These are phyloP conservation scores for Axea sp. DNA, from an alignment of 2,888 invertebrate genomes.

Conservation along the genomic window DNA sequence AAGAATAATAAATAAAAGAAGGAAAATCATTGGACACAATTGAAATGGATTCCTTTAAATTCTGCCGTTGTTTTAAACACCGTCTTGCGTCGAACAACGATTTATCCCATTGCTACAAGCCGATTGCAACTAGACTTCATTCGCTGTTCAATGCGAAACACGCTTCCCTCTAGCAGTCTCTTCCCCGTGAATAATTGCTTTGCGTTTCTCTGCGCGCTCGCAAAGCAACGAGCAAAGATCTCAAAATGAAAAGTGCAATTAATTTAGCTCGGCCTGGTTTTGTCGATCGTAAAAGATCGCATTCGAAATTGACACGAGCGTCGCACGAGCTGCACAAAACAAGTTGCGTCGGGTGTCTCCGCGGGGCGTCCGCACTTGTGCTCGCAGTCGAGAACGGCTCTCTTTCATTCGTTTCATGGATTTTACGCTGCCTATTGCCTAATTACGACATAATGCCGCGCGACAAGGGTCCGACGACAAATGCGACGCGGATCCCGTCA, in stretches of 20 bases:
- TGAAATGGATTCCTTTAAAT: too few relatives aligned
- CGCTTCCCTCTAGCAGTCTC: too few relatives aligned
- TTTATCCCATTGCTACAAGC: too few relatives aligned
- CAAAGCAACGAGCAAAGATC: too few relatives aligned
- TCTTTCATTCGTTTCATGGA: slow-evolving; percentile 66
- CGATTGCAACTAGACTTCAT: too few relatives aligned
- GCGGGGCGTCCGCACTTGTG: slow-evolving; percentile 60
- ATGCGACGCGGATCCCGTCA: slow-evolving; percentile 51
- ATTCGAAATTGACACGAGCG: slow-evolving; percentile 36
- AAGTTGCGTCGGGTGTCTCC: slow-evolving; percentile 54
- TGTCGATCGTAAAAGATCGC: slow-evolving; percentile 33
- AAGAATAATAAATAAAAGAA: too few relatives aligned
- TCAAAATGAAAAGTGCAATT: slow-evolving; percentile 43
- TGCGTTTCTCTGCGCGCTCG: too few relatives aligned
- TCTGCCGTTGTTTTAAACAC: too few relatives aligned
- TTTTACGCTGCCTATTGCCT: slow-evolving; percentile 72
- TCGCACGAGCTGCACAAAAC: slow-evolving; percentile 44
- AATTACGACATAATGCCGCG: slow-evolving; percentile 71
- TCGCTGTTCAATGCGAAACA: too few relatives aligned
- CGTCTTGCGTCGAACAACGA: too few relatives aligned
- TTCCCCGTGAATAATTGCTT: too few relatives aligned
- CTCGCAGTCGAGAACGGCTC: slow-evolving; percentile 28
- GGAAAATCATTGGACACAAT: too few relatives aligned
- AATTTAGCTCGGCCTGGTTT: slow-evolving; percentile 5
- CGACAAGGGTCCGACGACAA: slow-evolving; percentile 53